Base-by-base conservation (phyloP, 2,888 invertebrate species). In the Formica aserva region DNA sequence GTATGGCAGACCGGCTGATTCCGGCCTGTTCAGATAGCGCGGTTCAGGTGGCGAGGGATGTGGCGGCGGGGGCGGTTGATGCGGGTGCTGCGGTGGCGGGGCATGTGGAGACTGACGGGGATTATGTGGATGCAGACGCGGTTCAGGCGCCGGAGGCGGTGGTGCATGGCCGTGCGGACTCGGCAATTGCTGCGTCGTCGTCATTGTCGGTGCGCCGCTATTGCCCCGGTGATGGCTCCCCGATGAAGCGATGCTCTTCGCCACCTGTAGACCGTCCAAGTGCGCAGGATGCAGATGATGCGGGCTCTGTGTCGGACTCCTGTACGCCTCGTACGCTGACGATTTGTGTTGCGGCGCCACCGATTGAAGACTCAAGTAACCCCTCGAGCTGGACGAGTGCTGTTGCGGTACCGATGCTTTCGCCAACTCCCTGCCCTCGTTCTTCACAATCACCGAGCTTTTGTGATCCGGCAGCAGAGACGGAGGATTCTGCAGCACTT, bases 401-500 rank as follows among this genome's bases (percentile, higher is more conserved):
- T 93, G 92, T 62, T 93, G 92, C 32, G 96, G 95, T 87, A 96
- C 91, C 87, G 96, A 91, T 87, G 96, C 92, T 93, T 96, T 92
- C 92, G 96, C 93, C 81, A 96, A 93, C 83, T 95, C 95, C 94
- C 97, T 97, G 77, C 96, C 96, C 92, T 97, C 97, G 94, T 97
- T 97, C 93, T 97, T 97, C 85, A 97, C 97, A 94, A 97, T 97
- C 93, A 97, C 97, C 92, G 97, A 97, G 94, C 96, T 97, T 94
- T 97, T 97, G 91, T 96, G 95, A 94, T 97, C 97, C 91, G 96
- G 96, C 89, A 97, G 95, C 82, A 97, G 95, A 6, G 97, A 96
- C 76, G 97, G 97, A 26, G 97, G 97, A 87, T 97, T 97, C 84
- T 96, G 96, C 81, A 97, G 94, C 76, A 95, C 92, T 81, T 94